A percentile compares a stretch with the other conserved stretches of the same genome.
Conservation (phyloP, 2,797 vertebrate genomes). For the Taenioides sp. region DNA sequence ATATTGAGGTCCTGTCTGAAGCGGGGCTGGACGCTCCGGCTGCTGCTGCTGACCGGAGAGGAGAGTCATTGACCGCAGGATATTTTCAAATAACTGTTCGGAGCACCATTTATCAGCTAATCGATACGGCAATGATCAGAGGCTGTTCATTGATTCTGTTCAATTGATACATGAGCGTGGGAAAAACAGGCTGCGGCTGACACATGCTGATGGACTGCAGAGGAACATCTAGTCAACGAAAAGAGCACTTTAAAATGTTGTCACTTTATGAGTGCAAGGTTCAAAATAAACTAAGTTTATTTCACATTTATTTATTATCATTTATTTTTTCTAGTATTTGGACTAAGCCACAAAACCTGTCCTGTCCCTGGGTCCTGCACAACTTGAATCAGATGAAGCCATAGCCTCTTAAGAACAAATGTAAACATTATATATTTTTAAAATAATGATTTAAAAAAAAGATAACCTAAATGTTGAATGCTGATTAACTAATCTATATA, state of each 20-base stretch:
- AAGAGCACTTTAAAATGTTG: not conserved
- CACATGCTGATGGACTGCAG: constrained; percentile 1
- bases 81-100: constrained; percentile 55
- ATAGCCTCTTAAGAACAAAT: not conserved
- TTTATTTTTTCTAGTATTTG: too few relatives aligned
- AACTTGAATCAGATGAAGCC: not conserved
- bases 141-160: constrained; percentile 57
- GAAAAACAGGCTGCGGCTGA: not conserved
- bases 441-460: not conserved
- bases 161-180: constrained; percentile 39
- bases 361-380: too few relatives aligned
- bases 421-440: too few relatives aligned
- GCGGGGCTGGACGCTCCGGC: constrained; percentile 26
- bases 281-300: too few relatives aligned
- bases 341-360: too few relatives aligned
- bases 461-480: not conserved
- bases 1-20: constrained; percentile 66
- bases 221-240: not conserved
- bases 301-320: too few relatives aligned
- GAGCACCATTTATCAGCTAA: constrained; percentile 64
- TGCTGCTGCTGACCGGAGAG: constrained; percentile 22
- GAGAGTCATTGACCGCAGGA: constrained; percentile 29
- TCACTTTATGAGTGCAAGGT: too few relatives aligned
- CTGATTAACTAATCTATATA: too few relatives aligned
- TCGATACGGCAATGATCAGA: constrained; percentile 63